Evolutionary conservation across 2,888 invertebrate species (phyloP).

Genomic region (Himalopsyche japonica): DNA sequence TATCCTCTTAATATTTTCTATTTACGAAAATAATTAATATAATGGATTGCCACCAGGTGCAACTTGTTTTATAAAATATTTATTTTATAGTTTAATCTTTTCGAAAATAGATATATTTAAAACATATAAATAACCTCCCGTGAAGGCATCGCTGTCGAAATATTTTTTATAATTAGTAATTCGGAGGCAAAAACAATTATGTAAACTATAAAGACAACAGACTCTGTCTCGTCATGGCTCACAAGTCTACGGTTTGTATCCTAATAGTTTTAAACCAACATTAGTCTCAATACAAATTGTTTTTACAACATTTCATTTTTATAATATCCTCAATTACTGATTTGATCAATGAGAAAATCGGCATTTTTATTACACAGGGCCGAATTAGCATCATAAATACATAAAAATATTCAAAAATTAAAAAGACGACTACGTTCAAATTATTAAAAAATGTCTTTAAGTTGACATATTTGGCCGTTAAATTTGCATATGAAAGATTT

Average conservation of each 20-base stretch:
- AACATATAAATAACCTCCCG: too few relatives aligned
- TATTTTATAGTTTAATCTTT: too few relatives aligned
- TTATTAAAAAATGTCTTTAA: not conserved
- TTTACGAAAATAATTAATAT: too few relatives aligned
- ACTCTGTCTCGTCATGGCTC: too few relatives aligned
- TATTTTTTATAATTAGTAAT: too few relatives aligned
- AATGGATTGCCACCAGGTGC: too few relatives aligned
- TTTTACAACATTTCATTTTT: not conserved
- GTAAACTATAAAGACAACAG: too few relatives aligned
- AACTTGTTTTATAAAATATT: too few relatives aligned
- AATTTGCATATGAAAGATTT: not conserved
- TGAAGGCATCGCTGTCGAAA: too few relatives aligned
- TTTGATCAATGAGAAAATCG: not conserved
- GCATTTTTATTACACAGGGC: not conserved
- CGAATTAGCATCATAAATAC: not conserved
- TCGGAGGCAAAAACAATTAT: too few relatives aligned
- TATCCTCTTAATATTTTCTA: too few relatives aligned
- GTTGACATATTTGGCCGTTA: not conserved
- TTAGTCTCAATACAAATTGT: not conserved
- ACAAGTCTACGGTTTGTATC: not conserved
- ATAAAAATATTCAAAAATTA: not conserved
- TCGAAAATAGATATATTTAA: too few relatives aligned
- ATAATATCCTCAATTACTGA: not conserved
- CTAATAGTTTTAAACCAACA: not conserved
- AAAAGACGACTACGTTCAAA: not conserved